Base-by-base conservation (phyloP, 2,888 invertebrate genomes). In the Lasioglossum malachurum region DNA sequence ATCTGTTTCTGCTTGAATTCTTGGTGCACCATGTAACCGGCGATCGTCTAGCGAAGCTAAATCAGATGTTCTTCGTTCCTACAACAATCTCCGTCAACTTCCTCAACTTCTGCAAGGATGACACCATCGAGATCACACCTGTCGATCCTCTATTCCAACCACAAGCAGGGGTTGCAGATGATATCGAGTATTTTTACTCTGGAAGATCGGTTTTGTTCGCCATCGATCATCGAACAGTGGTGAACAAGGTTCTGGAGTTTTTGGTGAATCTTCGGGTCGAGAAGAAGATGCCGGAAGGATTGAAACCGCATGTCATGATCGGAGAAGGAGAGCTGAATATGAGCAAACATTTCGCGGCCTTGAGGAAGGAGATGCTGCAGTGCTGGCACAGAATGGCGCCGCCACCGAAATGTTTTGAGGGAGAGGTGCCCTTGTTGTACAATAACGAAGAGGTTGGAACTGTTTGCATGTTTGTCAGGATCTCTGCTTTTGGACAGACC, bases 151-250 rank as follows among this genome's bases (percentile, higher is more conserved):
- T 93, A 81, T 94, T 94, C 83, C 89, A 92, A n/a, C 93, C 93
- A 83, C 95, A 80, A 94, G 95, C 94, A 0, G 93, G 93, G 0
- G 95, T 92, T 1, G 89, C 92, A 0, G 92, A 92, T 7, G 91
- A 92, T 38, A 69, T 91, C 3, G 94, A 95, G 67, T 80, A 95
- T 1, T 96, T 97, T 77, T 96, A 97, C 92, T 96, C 96, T 73
- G 97, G 97, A 5, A 96, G 97, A 92, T 97, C 97, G 0, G 96
- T 97, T 80, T 94, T 97, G 79, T 97, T 97, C 92, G 97, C 97
- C 0, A 94, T 97, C 5, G 96, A 96, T 76, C 96, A 96, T 64
- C 89, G 94, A 7, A 96, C 96, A 71, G 96, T 97, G 0, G 88
- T 87, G 16, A 93, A 95, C 60, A 96, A 96, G 35, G 95, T 96